phyloP scores from a whole-genome alignment of 2,888 invertebrate genomes.

The Meta bourneti region DNA sequence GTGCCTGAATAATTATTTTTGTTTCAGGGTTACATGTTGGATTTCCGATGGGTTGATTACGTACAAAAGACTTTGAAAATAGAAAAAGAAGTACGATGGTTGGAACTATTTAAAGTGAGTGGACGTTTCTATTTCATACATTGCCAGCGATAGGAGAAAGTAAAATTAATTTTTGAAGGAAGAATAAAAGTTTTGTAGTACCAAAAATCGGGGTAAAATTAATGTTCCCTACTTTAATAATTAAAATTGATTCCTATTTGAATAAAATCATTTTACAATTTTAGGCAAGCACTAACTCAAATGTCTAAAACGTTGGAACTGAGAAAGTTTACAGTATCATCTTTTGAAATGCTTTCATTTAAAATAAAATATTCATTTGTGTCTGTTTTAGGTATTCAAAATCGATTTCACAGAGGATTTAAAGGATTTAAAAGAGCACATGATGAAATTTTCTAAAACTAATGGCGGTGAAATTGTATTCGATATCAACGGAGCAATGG shows the following conservation, averaged over 20 bases:
- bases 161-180: not conserved
- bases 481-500: constrained; percentile 36
- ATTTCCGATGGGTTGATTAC: constrained; percentile 66
- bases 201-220: not conserved
- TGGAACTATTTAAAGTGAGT: constrained; percentile 67
- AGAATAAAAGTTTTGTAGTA: not conserved
- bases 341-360: no score
- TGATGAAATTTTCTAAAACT: constrained; percentile 42
- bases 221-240: not conserved
- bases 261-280: not conserved
- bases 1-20: not conserved
- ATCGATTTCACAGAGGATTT: constrained; percentile 57
- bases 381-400: constrained; percentile 47
- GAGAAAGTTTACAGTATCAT: no score
- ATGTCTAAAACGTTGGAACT: no score
- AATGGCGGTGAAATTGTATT: constrained; percentile 22
- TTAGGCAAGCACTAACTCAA: no score
- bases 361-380: no score
- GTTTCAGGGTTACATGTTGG: constrained; percentile 54
- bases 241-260: not conserved
- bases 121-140: not conserved
- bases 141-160: not conserved
- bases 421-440: constrained; percentile 57
- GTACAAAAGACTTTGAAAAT: constrained; percentile 46
- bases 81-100: constrained; percentile 54